Base-by-base conservation (phyloP, 2,797 vertebrate species). In the Lepilemur ruficaudatus region DNA sequence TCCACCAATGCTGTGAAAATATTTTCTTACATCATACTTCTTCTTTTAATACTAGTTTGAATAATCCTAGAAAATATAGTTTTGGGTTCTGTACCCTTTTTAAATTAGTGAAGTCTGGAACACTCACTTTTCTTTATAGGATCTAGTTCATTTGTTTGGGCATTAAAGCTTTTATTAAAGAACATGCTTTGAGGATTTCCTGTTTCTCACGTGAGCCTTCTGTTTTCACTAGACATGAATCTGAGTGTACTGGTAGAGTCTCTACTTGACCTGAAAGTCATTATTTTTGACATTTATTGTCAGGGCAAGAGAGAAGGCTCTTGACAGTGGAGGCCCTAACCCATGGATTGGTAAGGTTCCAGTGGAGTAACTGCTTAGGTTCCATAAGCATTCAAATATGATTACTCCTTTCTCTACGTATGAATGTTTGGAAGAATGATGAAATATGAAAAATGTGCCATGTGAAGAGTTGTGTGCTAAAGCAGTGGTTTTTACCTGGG, bases 91-190 rank as follows among this genome's bases (percentile, higher is more conserved):
- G 14, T 80, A 15, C 55, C 4, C 35, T 22, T 79, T 90, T 32
- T 25, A 30, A 48, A 46, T 61, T 52, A 38, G 10, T 79, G 4
- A 94, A 76, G 10, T 43, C 35, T 82, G 25, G 9, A 92, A 92
- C 61, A 83, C 35, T 38, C 20, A 81, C 17, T 97, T 94, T 70
- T 46, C 52, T 92, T 86, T n/a, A 84, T 67, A 80, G 73, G 8
- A 72, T 84, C 75, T 83, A 55, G 61, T 93, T 96, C 18, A n/a
- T 84, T 95, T 90, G 67, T 84, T 95, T 90, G 67, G 13, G 5
- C 75, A 79, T 50, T 95, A 57, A 93, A 82, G 30, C 30, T 95
- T 89, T 70, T 85, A 73, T 57, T 89, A 70, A 81, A 81, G n/a
- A 67, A 89, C 46, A 46, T 55, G 67, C 35, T 55, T 87, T 81